Conservation (phyloP, 2,113 vertebrate species). For the Strix uralensis region DNA sequence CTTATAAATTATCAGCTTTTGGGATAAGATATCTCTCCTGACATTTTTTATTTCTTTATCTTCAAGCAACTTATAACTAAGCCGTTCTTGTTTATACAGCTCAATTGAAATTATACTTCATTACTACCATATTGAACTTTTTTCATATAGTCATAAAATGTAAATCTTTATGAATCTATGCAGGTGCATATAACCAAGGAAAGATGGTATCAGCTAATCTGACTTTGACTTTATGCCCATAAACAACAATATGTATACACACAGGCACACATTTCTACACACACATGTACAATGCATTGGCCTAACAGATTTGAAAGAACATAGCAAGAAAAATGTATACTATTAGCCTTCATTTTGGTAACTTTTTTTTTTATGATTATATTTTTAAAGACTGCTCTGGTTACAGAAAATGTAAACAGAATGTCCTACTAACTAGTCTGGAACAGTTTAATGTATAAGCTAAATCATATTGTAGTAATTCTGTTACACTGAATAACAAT, state of each 20-base stretch:
- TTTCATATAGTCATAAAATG: not conserved
- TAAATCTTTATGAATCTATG: not conserved
- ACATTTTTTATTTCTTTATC: not conserved
- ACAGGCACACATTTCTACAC: not conserved
- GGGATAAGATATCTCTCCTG: not conserved
- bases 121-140: not conserved
- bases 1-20: constrained; percentile 9
- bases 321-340: not conserved
- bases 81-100: not conserved
- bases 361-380: not conserved
- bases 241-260: not conserved
- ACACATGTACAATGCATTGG: not conserved
- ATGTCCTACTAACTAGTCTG: not conserved
- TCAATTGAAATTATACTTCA: not conserved
- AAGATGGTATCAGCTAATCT: not conserved
- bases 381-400: not conserved
- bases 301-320: not conserved
- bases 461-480: not conserved
- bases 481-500: not conserved
- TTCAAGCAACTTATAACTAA: not conserved
- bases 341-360: not conserved
- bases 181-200: not conserved
- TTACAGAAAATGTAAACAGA: not conserved
- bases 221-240: not conserved
- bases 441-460: not conserved